A percentile compares a stretch with the other conserved stretches of the same genome.
These are phyloP conservation scores for Hydropotes inermis DNA, from an alignment of 2,113 vertebrate genomes.

Conservation along the genomic window DNA sequence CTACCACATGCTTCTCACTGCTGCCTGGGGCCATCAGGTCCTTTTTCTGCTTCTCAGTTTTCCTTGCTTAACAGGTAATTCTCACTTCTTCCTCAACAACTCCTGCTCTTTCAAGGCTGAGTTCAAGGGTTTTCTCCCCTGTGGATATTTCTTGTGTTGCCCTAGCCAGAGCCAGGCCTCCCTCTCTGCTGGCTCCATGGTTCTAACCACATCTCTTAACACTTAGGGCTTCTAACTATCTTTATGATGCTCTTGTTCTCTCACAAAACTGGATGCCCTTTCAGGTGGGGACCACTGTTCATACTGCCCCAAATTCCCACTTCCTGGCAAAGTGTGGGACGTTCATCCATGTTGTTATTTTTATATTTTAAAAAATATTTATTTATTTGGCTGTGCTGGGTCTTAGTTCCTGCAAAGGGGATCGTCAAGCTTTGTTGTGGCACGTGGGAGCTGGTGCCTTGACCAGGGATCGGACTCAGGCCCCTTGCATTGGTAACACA, in stretches of 20 bases:
- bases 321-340: background rate
- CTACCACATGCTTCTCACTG: background rate
- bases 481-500: background rate
- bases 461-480: background rate
- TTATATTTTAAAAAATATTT: background rate
- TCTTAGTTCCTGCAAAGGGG: background rate
- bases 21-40: background rate
- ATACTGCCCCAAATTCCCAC: background rate
- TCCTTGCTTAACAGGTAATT: background rate
- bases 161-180: background rate
- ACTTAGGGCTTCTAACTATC: background rate
- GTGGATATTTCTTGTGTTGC: background rate
- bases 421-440: background rate
- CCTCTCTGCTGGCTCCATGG: background rate
- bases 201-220: background rate
- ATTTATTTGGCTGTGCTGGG: background rate
- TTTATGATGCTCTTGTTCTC: background rate
- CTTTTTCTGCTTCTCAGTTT: background rate
- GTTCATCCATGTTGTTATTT: background rate
- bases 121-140: background rate
- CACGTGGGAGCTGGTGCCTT: background rate
- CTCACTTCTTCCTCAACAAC: background rate
- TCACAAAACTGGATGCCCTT: background rate
- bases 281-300: background rate
- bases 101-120: background rate